Conservation (phyloP, 2,888 invertebrate species). For the Notodonta ziczac region DNA sequence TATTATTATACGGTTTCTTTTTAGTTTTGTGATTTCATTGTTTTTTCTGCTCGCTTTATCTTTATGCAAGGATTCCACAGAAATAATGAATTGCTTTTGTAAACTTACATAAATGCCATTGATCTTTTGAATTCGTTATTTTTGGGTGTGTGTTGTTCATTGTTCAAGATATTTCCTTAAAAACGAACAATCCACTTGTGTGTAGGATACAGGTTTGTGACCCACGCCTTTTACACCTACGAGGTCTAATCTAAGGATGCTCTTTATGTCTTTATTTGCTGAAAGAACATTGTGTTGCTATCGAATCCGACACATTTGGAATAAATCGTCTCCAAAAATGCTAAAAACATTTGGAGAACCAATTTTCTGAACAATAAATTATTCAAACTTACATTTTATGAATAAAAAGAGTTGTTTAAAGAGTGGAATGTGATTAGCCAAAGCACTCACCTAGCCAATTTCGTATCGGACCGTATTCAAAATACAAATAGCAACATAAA, state of each 20-base stretch:
- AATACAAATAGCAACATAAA: constrained; percentile 6
- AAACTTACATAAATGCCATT: neutral
- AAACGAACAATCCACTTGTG: neutral
- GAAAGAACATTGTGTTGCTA: neutral
- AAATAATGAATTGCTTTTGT: neutral
- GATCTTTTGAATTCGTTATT: neutral
- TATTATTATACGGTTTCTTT: too few relatives aligned
- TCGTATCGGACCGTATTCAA: neutral
- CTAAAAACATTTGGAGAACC: too few relatives aligned
- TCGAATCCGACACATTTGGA: too few relatives aligned
- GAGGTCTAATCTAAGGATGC: neutral
- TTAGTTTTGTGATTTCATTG: too few relatives aligned
- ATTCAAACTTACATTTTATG: too few relatives aligned
- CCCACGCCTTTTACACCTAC: constrained; percentile 20
- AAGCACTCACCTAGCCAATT: too few relatives aligned
- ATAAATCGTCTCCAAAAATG: neutral
- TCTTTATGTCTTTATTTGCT: neutral
- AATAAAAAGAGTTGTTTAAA: too few relatives aligned
- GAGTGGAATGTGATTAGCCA: too few relatives aligned
- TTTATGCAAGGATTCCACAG: too few relatives aligned
- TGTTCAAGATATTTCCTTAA: neutral
- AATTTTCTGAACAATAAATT: too few relatives aligned
- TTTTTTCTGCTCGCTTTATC: too few relatives aligned
- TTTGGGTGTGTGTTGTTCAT: neutral
- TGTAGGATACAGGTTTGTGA: neutral